Evolutionary conservation across 2,797 vertebrate genomes (phyloP), one percentile per base, ranked within the genome.

Genomic region (Sebastes melanostomus): DNA sequence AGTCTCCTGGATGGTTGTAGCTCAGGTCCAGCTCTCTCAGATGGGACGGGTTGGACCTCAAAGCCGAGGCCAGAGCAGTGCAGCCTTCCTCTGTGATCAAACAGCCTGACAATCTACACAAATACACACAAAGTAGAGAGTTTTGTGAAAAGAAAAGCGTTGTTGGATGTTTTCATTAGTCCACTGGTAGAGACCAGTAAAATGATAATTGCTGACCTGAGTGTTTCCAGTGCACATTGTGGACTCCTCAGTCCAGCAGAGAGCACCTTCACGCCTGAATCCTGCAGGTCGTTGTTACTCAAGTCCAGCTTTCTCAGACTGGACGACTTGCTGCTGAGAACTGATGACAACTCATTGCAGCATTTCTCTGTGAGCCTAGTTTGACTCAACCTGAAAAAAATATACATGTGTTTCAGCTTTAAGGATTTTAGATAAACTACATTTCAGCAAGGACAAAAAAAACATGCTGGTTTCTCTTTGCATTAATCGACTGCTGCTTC

Each of bases 81-180:
- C 74, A 80, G 16, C 77, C 73, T 6, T 73, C 50, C 32, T 56
- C 73, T 16, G 82, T 59, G 58, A 84, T 65, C 65, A 42, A 11
- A 27, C 82, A 84, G n/a, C 82, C 82, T 14, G 78, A 84, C 63
- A 84, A 13, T 13, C 78, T 84, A 8, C 3, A 36, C 22, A 34
- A 42, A 24, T 42, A 16, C 38, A 16, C 14, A 42, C 38, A 42
- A 42, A 42, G 7, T n/a, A 4, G 36, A 18, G 36, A 20, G 12
- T 38, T 63, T 38, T 38, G 32, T 24, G 7, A 24, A 65, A 24
- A 38, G 24, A 65, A 38, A 24, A 63, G n/a, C n/a, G 13, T 13
- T 22, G 14, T 42, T 42, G 38, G 14, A 42, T 42, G 38, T 42
- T 42, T 42, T 34, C 4, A 32, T 60, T 32, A 24, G 24, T 24